Conservation (phyloP, 2,888 invertebrate species). For the Odontothrips loti region DNA sequence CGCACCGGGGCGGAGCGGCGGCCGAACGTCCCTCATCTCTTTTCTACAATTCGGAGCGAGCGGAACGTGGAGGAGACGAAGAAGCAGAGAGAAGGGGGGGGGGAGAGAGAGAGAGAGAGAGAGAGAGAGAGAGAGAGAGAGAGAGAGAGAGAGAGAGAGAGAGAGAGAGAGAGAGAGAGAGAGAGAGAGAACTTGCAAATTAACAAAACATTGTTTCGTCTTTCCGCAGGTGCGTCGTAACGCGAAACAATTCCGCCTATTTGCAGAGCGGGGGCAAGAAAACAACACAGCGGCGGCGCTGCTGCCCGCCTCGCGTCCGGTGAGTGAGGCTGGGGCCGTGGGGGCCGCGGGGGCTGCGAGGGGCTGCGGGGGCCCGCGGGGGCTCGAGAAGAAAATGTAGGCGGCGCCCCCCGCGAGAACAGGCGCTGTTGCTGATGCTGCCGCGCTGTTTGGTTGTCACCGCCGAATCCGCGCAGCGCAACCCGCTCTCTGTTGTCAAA, state of each 20-base stretch:
- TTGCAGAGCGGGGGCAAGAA: background rate
- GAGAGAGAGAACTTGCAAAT: background rate
- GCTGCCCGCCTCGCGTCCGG: background rate
- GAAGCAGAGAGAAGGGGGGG: background rate
- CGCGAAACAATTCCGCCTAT: conserved; percentile 1
- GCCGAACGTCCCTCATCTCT: background rate
- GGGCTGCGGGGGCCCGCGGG: too few species aligned
- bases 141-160: too few species aligned
- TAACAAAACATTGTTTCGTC: conserved; percentile 11
- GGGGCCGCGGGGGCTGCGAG: too few species aligned
- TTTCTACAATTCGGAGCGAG: background rate
- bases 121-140: background rate
- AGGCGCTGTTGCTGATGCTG: too few species aligned
- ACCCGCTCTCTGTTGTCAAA: too few species aligned
- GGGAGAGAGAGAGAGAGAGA: background rate
- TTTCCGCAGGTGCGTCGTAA: conserved; percentile 5
- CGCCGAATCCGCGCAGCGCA: too few species aligned
- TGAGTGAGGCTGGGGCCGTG: too few species aligned
- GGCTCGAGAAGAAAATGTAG: background rate
- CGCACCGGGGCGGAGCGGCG: background rate
- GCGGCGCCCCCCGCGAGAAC: too few species aligned
- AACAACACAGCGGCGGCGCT: background rate
- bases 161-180: background rate
- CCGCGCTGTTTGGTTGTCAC: too few species aligned
- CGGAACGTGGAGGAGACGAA: background rate